These are phyloP conservation scores for Cerastoderma edule DNA, from an alignment of 2,888 invertebrate genomes.

Conservation along the genomic window DNA sequence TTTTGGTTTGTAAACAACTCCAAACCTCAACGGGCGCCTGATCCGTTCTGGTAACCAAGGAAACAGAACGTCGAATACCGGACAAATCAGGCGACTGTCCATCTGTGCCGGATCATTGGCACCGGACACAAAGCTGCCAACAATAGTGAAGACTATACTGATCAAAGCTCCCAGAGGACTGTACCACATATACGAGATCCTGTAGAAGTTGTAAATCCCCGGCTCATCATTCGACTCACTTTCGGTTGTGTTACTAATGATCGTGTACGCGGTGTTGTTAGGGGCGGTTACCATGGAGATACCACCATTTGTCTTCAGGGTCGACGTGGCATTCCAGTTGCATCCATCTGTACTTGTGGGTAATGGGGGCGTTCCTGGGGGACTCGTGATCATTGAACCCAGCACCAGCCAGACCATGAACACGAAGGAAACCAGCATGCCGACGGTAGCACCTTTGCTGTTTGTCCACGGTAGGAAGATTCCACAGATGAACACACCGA, in stretches of 20 bases:
- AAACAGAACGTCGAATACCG: slow-evolving; percentile 52
- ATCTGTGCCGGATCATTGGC: slow-evolving; percentile 38
- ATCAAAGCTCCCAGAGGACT: slow-evolving; percentile 60
- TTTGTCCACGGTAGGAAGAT: slow-evolving; percentile 29
- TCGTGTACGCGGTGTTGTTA: too few relatives aligned
- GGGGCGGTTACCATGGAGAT: neutral
- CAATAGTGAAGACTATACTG: slow-evolving; percentile 51
- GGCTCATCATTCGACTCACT: too few relatives aligned
- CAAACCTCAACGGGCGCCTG: slow-evolving; percentile 49
- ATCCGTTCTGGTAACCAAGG: slow-evolving; percentile 53
- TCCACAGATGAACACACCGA: slow-evolving; percentile 16
- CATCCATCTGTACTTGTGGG: slow-evolving; percentile 1
- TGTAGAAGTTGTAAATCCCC: slow-evolving; percentile 63
- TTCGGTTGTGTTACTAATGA: too few relatives aligned
- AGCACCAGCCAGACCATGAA: slow-evolving; percentile 20
- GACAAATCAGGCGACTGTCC: slow-evolving; percentile 52
- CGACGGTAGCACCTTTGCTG: slow-evolving; percentile 1
- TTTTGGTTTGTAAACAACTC: slow-evolving; percentile 55
- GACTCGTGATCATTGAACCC: neutral
- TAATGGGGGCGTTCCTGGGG: neutral
- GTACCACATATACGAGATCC: slow-evolving; percentile 67
- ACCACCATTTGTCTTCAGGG: neutral
- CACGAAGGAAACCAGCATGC: slow-evolving; percentile 6
- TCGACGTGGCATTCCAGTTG: slow-evolving; percentile 22
- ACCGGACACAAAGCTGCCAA: slow-evolving; percentile 63